Base-by-base conservation (phyloP, 1,140 invertebrate genomes). In the Pseudachorutes palmiensis region DNA sequence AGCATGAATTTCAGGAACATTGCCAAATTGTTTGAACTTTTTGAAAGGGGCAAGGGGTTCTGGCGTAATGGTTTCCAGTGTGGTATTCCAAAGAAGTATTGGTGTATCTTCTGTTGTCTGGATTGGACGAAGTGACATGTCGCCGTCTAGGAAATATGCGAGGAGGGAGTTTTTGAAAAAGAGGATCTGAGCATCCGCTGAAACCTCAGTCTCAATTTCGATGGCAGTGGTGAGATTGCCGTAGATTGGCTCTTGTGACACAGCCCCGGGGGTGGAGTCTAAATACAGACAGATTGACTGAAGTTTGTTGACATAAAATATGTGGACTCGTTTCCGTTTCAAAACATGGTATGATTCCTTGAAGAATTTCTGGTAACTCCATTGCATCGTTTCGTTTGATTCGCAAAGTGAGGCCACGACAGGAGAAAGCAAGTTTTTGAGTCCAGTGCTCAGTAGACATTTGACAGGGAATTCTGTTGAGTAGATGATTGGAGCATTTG, bases 361-460 rank as follows among this genome's bases (percentile, higher is more conserved):
- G 76, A 97, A 97, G 78, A 97, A 97, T 65, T 86, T 82, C 41
- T 97, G 92, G 79, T 97, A 98, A 26, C 83, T 90, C 91, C 92
- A 95, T 75, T 94, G 95, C 74, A 86, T 85, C 59, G 88, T 84
- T 1, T 86, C 83, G 79, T 97, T 88, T 30, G 91, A 89, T 80
- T 97, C 94, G 51, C 97, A 77, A 32, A 97, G 80, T 0, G 92
- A 92, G 2, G 92, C 92, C 30, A 98, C 79, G 16, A 98, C 76
- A 1, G 92, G 91, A 0, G 91, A 94, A 0, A 97, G 86, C n/a
- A 94, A 83, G 72, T 88, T 87, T 73, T 91, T 88, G 1, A 96
- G 76, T 0, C 91, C 91, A 30, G 80, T 78, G 73, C 89, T 92
- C 1, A 96, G 78, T 66, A 90, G 87, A 78, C 94, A 97, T 71